Evolutionary conservation across 2,113 vertebrate species (phyloP), one percentile per base, ranked within the genome.

Genomic region (Gasterosteus nipponicus): DNA sequence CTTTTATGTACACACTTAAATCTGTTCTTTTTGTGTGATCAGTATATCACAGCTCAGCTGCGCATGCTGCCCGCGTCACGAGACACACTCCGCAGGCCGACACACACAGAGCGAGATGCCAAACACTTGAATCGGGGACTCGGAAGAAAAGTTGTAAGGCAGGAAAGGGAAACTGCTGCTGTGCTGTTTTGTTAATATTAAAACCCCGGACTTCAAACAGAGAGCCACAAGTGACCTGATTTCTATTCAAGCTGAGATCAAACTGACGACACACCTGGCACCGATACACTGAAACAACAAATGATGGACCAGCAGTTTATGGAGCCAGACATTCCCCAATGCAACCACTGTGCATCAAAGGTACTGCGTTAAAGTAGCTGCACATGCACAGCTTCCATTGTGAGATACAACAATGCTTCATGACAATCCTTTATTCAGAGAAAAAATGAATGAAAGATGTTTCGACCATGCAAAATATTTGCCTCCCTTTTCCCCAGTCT

Each of bases 1-100:
- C 31, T 73, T 74, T 83, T 29, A 78, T 31, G 39, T 22, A 56
- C 49, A 74, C 58, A 72, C 78, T 62, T 49, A 59, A 61, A 78
- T 47, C 10, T 11, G 44, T 84, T 73, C 75, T 54, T 78, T 68
- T 60, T 26, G 42, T 80, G 66, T 67, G 65, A 77, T 75, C 70
- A 58, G 82, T 70, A 1, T 19, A 46, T 29, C 31, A 10, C 42
- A 44, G 62, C 75, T 35, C 82, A 87, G 89, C 82, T 86, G 84
- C 67, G 80, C 3, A 62, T 59, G 41, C 70, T 42, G 68, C 57
- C 69, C 54, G 39, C 51, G 57, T 67, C 41, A 76, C 19, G 22
- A 64, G 74, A 70, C 58, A 53, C 51, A 60, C 15, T 16, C 51
- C 49, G 14, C 59, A 35, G 26, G 1, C 39, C 46, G 35, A 38